Evolutionary conservation across 2,113 vertebrate genomes (phyloP), one percentile per base, ranked within the genome.

Genomic region (Anguilla rostrata): DNA sequence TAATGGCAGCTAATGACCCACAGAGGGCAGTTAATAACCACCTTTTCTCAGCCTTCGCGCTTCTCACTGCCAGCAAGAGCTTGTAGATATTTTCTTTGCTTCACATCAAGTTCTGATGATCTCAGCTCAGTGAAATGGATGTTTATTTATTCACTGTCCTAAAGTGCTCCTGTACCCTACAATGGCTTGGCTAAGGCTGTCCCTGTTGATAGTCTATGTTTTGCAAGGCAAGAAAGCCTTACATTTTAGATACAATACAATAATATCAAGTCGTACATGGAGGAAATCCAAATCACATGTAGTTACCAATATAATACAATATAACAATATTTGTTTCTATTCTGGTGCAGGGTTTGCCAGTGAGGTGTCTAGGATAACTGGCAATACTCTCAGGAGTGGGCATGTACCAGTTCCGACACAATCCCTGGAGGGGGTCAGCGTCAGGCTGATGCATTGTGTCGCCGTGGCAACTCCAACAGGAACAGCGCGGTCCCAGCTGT

Each of bases 11-110:
- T 14, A 78, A 75, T 84, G 22, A 39, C 66, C 83, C 75, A 43
- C 41, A 84, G 83, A 43, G 63, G 83, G 83, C 26, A 46, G 60
- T 8, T 84, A 75, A 29, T 20, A 75, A n/a, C 83, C 66, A 84
- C 41, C n/a, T 15, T 49, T 78, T 40, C 22, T 0, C 16, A 4
- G 41, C 39, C 14, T 71, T 78, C 34, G 63, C 3, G 26, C 63
- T 26, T 22, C 22, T 75, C 9, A 75, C 40, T 75, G 40, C 46
- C 60, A 78, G 75, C 16, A 22, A 40, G 78, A 40, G 40, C 7
- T n/a, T 41, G n/a, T 41, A 80, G 78, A 78, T 29, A 80, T 40
- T 80, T 41, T 41, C 39, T 80, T 22, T 80, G 78, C 34, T 18
- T 80, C 34, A 41, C 34, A 22, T 41, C 34, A 80, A 34, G 40